phyloP scores from a whole-genome alignment of 2,888 invertebrate species.

The Athrips mouffetella region DNA sequence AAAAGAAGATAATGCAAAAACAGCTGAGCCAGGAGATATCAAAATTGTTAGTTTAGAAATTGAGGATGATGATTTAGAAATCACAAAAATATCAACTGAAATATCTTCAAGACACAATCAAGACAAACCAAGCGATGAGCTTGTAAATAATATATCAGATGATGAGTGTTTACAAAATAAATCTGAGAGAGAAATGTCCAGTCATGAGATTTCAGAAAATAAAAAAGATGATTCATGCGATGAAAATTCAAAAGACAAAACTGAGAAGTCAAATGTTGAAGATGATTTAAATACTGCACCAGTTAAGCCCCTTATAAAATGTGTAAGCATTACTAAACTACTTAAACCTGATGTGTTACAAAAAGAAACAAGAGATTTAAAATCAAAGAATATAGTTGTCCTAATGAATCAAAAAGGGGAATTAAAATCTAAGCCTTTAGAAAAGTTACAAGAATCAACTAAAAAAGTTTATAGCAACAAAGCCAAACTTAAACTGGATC shows the following conservation, averaged over 20 bases:
- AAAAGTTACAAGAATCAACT: slow-evolving; percentile 13
- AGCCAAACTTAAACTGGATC: too few relatives aligned
- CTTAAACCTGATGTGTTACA: slow-evolving; percentile 48
- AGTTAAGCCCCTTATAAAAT: slow-evolving; percentile 53
- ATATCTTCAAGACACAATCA: neutral
- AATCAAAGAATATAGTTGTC: slow-evolving; percentile 18
- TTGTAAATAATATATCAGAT: neutral
- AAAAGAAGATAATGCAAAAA: slow-evolving; percentile 13
- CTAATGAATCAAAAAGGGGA: neutral
- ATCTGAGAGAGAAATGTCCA: slow-evolving; percentile 15
- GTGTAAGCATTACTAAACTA: slow-evolving; percentile 61
- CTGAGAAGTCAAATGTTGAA: slow-evolving; percentile 3
- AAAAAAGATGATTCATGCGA: neutral
- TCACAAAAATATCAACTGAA: neutral
- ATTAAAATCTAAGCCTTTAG: slow-evolving; percentile 11
- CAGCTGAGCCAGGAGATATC: slow-evolving; percentile 12
- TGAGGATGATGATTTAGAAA: slow-evolving; percentile 1
- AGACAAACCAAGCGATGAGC: slow-evolving; percentile 1
- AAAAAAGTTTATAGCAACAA: too few relatives aligned
- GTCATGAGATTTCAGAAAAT: neutral
- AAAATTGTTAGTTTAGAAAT: neutral
- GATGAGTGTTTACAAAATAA: slow-evolving; percentile 8
- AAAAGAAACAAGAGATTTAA: slow-evolving; percentile 20
- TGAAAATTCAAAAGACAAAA: slow-evolving; percentile 12
- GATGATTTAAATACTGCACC: slow-evolving; percentile 15